Conservation (phyloP, 2,888 invertebrate genomes). For the Fragum whitleyi region DNA sequence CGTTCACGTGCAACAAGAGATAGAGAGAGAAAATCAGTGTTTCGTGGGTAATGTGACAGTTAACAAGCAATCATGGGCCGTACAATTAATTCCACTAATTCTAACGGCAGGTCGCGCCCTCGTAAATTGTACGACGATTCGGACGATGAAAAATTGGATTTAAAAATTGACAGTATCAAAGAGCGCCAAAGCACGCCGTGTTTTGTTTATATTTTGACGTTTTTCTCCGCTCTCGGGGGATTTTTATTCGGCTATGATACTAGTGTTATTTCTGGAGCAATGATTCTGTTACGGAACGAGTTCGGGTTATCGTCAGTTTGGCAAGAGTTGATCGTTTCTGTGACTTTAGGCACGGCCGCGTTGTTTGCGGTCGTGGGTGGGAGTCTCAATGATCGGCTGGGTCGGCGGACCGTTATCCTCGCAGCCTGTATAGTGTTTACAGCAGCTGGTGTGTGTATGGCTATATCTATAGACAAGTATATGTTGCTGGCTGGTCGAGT, state of each 20-base stretch:
- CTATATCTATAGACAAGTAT: conserved; percentile 83
- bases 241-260: conserved; percentile 88
- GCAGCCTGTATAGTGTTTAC: conserved; percentile 86
- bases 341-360: conserved; percentile 86
- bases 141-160: conserved; percentile 76
- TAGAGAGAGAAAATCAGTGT: conserved; percentile 6
- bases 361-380: conserved; percentile 86
- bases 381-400: conserved; percentile 86
- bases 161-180: conserved; percentile 78
- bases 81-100: conserved; percentile 37
- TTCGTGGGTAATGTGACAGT: conserved; percentile 3
- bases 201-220: conserved; percentile 79
- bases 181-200: conserved; percentile 71
- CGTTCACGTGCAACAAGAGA: conserved; percentile 60
- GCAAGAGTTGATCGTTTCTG: conserved; percentile 86
- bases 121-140: conserved; percentile 75
- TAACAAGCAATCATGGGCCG: conserved; percentile 42
- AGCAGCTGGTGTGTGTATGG: conserved; percentile 86
- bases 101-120: conserved; percentile 70
- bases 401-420: conserved; percentile 86
- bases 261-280: conserved; percentile 86
- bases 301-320: conserved; percentile 84
- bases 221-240: conserved; percentile 85
- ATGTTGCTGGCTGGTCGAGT: conserved; percentile 85
- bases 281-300: conserved; percentile 84